Evolutionary conservation across 2,113 vertebrate species (phyloP).

Genomic region (Lagenorhynchus albirostris): DNA sequence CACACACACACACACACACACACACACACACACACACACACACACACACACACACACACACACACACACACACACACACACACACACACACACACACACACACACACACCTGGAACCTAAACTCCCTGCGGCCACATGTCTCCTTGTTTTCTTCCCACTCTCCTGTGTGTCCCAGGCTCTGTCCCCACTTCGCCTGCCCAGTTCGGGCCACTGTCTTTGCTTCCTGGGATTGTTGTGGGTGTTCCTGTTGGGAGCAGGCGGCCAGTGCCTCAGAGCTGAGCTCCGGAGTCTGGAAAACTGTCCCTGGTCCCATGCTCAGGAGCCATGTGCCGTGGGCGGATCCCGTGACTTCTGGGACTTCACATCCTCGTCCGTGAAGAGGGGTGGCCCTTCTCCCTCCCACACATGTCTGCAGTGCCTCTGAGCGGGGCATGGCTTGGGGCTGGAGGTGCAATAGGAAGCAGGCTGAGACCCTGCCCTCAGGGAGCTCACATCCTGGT

Average conservation of each 20-base stretch:
- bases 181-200: too few species aligned
- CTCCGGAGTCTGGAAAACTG: neutral
- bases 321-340: neutral
- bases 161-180: neutral
- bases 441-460: neutral
- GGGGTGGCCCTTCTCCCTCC: neutral
- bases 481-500: too few species aligned
- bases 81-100: too few species aligned
- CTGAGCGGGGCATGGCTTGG: neutral
- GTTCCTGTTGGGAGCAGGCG: neutral
- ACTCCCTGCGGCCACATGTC: neutral
- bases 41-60: too few species aligned
- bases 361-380: neutral
- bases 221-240: neutral
- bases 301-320: neutral
- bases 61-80: too few species aligned
- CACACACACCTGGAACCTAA: too few species aligned
- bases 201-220: neutral
- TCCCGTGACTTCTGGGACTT: neutral
- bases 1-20: too few species aligned
- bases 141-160: neutral
- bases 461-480: too few species aligned
- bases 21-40: too few species aligned
- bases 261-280: neutral
- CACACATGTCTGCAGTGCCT: neutral